Conservation (phyloP, 53 echinoderm and acorn worm species). For the Holothuria leucospilota region DNA sequence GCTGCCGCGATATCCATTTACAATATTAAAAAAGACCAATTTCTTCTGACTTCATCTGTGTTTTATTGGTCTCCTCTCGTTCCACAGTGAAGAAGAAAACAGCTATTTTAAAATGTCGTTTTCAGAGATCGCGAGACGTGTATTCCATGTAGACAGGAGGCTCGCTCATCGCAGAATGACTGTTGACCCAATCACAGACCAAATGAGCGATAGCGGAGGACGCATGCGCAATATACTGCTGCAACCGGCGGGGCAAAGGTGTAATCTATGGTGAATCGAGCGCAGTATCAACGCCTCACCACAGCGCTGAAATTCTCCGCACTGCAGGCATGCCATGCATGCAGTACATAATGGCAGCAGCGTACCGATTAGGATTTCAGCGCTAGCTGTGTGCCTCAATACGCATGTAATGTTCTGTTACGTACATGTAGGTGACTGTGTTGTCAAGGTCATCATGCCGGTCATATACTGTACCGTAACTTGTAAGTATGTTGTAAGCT, state of each 20-base stretch:
- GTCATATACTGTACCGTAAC: too few relatives aligned
- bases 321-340: too few relatives aligned
- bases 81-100: conserved; percentile 30
- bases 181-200: conserved; percentile 93
- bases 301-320: too few relatives aligned
- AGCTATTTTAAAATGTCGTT: conserved; percentile 44
- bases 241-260: conserved; percentile 51
- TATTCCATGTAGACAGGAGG: conserved; percentile 82
- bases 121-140: conserved; percentile 61
- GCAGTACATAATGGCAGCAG: too few relatives aligned
- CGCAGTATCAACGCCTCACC: too few relatives aligned
- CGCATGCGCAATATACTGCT: conserved; percentile 76
- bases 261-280: not conserved
- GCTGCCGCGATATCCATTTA: too few relatives aligned
- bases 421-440: too few relatives aligned
- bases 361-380: too few relatives aligned
- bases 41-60: conserved; percentile 2
- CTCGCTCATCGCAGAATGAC: conserved; percentile 94
- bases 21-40: conserved; percentile 10
- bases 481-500: too few relatives aligned
- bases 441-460: too few relatives aligned
- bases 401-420: too few relatives aligned
- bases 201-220: conserved; percentile 89
- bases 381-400: too few relatives aligned
- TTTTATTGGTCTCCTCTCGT: not conserved